A percentile compares a stretch with the other conserved stretches of the same genome.
phyloP scores from a whole-genome alignment of 1,140 invertebrate genomes.

The Micrasema minimum region DNA sequence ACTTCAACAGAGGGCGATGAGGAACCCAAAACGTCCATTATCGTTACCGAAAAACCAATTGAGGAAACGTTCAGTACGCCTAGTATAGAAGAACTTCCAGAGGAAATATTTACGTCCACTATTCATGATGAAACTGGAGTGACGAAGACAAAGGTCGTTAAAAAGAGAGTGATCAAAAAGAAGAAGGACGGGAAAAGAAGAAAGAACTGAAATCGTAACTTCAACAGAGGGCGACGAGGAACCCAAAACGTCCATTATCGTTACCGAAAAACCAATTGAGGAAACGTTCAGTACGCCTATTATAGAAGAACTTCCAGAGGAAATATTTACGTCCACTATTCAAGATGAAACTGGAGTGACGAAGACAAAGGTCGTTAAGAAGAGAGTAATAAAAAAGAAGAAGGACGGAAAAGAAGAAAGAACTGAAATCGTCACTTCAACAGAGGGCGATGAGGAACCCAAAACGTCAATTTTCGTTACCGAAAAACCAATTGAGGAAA shows the following conservation, averaged over 20 bases:
- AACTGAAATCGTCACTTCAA: constrained; percentile 57
- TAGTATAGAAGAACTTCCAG: constrained; percentile 4
- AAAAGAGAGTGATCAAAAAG: constrained; percentile 25
- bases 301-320: constrained; percentile 52
- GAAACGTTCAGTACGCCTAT: background rate
- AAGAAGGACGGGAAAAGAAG: constrained; percentile 3
- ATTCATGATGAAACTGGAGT: background rate
- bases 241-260: constrained; percentile 48
- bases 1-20: constrained; percentile 58
- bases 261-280: constrained; percentile 23
- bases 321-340: constrained; percentile 60
- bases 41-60: constrained; percentile 40
- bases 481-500: constrained; percentile 40
- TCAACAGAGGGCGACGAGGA: constrained; percentile 52
- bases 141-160: constrained; percentile 2
- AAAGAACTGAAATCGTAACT: constrained; percentile 37
- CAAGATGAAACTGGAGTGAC: constrained; percentile 56
- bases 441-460: constrained; percentile 50
- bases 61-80: constrained; percentile 12
- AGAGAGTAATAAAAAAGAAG: constrained; percentile 16
- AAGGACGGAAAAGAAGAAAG: constrained; percentile 56
- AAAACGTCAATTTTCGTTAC: constrained; percentile 41
- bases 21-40: constrained; percentile 55
- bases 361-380: constrained; percentile 45
- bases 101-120: background rate